Evolutionary conservation across 2,888 invertebrate genomes (phyloP).

Genomic region (Cetonia aurata): DNA sequence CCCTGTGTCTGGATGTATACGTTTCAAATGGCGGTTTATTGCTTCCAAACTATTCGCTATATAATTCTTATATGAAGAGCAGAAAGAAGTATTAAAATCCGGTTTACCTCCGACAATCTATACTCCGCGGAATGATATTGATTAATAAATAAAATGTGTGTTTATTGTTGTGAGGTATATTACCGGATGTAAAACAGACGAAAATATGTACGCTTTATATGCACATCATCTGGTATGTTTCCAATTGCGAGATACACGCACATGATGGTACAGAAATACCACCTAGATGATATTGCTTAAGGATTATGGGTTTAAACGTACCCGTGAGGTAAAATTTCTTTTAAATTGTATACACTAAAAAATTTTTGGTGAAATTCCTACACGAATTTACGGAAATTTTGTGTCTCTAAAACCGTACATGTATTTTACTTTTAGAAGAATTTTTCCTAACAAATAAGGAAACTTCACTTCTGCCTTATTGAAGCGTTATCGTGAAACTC

Average conservation of each 20-base stretch:
- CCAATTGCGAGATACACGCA: slow-evolving; percentile 33
- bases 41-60: slow-evolving; percentile 21
- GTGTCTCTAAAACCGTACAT: too few species aligned
- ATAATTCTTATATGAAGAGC: slow-evolving; percentile 28
- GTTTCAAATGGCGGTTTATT: slow-evolving; percentile 22
- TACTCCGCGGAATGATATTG: slow-evolving; percentile 33
- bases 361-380: too few species aligned
- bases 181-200: slow-evolving; percentile 21
- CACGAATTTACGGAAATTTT: too few species aligned
- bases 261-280: background rate
- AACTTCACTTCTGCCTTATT: too few species aligned
- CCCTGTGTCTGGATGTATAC: slow-evolving; percentile 2
- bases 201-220: slow-evolving; percentile 34
- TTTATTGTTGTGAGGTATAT: slow-evolving; percentile 26
- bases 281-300: too few species aligned
- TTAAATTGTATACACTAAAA: too few species aligned
- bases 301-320: too few species aligned
- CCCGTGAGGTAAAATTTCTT: too few species aligned
- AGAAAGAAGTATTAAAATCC: slow-evolving; percentile 31
- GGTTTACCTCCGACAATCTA: slow-evolving; percentile 20
- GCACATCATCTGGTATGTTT: slow-evolving; percentile 23
- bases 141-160: slow-evolving; percentile 40
- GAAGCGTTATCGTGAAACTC: too few species aligned
- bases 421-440: too few species aligned
- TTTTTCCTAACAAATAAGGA: too few species aligned